A percentile compares a stretch with the other conserved stretches of the same genome.
phyloP scores from a whole-genome alignment of 2,113 vertebrate species.

The Nothobranchius kuhntae region DNA sequence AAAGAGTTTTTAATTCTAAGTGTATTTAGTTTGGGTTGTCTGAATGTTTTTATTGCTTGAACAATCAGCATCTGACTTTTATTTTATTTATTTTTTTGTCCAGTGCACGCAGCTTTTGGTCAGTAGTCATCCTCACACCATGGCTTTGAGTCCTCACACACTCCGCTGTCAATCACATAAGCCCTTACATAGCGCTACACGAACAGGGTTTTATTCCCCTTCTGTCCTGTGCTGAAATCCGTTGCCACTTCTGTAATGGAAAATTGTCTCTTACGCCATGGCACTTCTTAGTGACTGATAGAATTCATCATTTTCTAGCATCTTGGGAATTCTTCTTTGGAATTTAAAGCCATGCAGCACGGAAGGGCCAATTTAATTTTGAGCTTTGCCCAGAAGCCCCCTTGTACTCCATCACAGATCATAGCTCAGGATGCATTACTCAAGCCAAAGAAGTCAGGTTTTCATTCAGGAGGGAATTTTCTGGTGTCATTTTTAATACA shows the following conservation, averaged over 20 bases:
- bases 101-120: constrained; percentile 28
- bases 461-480: constrained; percentile 23
- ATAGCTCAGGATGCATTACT: constrained; percentile 54
- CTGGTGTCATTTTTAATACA: neutral
- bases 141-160: constrained; percentile 60
- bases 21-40: no score
- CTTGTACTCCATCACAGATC: constrained; percentile 48
- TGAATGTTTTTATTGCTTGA: constrained; percentile 29
- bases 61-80: constrained; percentile 10
- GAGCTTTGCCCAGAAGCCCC: constrained; percentile 41
- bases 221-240: constrained; percentile 67
- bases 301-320: constrained; percentile 72
- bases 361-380: constrained; percentile 68
- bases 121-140: constrained; percentile 45
- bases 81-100: neutral
- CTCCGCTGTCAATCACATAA: constrained; percentile 72
- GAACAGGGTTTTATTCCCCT: constrained; percentile 31
- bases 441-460: constrained; percentile 4
- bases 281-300: constrained; percentile 71
- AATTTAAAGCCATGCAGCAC: constrained; percentile 48
- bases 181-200: constrained; percentile 62
- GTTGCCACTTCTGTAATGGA: constrained; percentile 73
- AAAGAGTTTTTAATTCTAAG: no score
- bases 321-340: constrained; percentile 64
- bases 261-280: constrained; percentile 71